phyloP scores from a whole-genome alignment of 2,888 invertebrate species.

The Euphydryas editha region DNA sequence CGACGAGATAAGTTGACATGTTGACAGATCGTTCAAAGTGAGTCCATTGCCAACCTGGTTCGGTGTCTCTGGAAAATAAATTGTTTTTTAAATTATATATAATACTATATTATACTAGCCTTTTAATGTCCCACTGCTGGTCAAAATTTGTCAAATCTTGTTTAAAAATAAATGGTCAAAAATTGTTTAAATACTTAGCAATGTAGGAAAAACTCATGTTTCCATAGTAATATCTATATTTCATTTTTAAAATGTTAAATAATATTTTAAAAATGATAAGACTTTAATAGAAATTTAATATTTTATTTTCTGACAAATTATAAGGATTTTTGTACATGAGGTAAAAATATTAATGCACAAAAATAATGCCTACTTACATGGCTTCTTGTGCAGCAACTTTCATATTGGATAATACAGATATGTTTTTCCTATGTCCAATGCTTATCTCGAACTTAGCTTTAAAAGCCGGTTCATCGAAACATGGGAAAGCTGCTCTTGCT shows the following conservation, averaged over 20 bases:
- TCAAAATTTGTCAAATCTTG: too few relatives aligned
- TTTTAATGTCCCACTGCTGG: too few relatives aligned
- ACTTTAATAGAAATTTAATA: too few relatives aligned
- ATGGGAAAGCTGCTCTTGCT: constrained; percentile 88
- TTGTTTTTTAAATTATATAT: not conserved
- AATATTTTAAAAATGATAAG: too few relatives aligned
- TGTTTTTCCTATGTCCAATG: constrained; percentile 85
- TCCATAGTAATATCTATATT: too few relatives aligned
- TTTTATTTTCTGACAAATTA: too few relatives aligned
- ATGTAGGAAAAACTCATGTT: too few relatives aligned
- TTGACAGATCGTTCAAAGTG: constrained; percentile 89
- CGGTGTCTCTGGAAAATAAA: constrained; percentile 59
- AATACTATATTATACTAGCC: too few relatives aligned
- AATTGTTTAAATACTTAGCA: too few relatives aligned
- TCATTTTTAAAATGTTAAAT: too few relatives aligned
- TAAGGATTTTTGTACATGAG: not conserved
- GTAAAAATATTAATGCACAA: not conserved
- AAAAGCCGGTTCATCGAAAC: constrained; percentile 90
- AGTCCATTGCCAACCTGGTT: constrained; percentile 89
- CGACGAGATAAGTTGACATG: constrained; percentile 95
- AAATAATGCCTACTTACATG: constrained; percentile 70
- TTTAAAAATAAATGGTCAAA: too few relatives aligned
- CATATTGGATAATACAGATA: constrained; percentile 88
- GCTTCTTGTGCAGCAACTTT: constrained; percentile 81
- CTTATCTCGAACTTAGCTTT: constrained; percentile 90